phyloP scores from a whole-genome alignment of 2,888 invertebrate species.

The Nasonia oneida region DNA sequence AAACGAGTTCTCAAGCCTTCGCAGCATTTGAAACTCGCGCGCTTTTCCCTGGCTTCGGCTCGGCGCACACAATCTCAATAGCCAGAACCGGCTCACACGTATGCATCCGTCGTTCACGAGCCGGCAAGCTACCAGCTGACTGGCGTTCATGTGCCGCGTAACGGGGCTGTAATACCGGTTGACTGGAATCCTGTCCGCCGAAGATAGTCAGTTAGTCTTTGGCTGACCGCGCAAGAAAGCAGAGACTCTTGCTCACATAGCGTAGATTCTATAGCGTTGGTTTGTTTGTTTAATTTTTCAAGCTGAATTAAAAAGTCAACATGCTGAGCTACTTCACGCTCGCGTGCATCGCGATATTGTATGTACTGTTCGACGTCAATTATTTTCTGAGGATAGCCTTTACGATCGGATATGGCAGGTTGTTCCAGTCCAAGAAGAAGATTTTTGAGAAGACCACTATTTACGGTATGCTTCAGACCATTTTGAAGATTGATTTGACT shows the following conservation, averaged over 20 bases:
- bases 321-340: constrained; percentile 60
- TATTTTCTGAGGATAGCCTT: constrained; percentile 88
- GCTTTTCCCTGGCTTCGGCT: not conserved
- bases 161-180: constrained; percentile 39
- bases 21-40: not conserved
- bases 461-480: constrained; percentile 83
- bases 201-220: constrained; percentile 48
- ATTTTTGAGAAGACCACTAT: constrained; percentile 86
- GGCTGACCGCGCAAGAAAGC: constrained; percentile 29
- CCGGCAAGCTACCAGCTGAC: constrained; percentile 39
- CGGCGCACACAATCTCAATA: not conserved
- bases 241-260: not conserved
- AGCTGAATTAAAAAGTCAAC: not conserved
- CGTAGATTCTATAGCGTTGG: not conserved
- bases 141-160: not conserved
- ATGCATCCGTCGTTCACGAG: not conserved
- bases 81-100: not conserved
- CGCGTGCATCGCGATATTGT: constrained; percentile 81
- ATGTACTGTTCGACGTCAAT: constrained; percentile 89
- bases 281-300: not conserved
- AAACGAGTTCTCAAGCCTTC: not conserved
- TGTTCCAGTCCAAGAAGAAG: constrained; percentile 86
- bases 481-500: not conserved
- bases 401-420: constrained; percentile 85
- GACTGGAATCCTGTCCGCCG: constrained; percentile 3